Evolutionary conservation across 2,797 vertebrate species (phyloP).

Genomic region (Amphiprion clarkii): DNA sequence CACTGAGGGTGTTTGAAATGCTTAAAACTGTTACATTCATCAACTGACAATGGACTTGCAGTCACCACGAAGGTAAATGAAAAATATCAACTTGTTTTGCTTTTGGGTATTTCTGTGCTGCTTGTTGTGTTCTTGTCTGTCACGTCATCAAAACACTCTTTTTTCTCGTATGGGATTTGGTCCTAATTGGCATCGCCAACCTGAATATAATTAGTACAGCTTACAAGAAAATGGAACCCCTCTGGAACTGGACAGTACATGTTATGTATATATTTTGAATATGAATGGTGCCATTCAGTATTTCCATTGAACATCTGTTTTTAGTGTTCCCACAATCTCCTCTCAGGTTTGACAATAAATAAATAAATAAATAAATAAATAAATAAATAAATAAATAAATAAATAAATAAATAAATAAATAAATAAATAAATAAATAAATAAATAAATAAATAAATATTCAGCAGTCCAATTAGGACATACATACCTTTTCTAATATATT

Average conservation of each 20-base stretch:
- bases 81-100: not conserved
- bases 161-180: not conserved
- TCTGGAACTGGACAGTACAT: not conserved
- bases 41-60: not conserved
- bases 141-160: not conserved
- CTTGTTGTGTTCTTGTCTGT: not conserved
- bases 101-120: not conserved
- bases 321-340: constrained; percentile 15
- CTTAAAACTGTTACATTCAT: not conserved
- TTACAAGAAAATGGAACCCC: not conserved
- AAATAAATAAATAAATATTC: constrained; percentile 13
- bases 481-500: constrained; percentile 40
- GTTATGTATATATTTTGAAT: not conserved
- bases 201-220: constrained; percentile 8
- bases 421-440: not conserved
- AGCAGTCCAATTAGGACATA: constrained; percentile 70
- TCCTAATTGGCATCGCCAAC: not conserved
- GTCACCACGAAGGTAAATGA: not conserved
- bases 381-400: not conserved
- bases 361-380: not conserved
- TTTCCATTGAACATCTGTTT: not conserved
- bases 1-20: not conserved
- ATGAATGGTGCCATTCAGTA: constrained; percentile 1
- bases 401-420: not conserved
- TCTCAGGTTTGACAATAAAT: constrained; percentile 27